Conservation (phyloP, 2,113 vertebrate species). For the Mastomys coucha region DNA sequence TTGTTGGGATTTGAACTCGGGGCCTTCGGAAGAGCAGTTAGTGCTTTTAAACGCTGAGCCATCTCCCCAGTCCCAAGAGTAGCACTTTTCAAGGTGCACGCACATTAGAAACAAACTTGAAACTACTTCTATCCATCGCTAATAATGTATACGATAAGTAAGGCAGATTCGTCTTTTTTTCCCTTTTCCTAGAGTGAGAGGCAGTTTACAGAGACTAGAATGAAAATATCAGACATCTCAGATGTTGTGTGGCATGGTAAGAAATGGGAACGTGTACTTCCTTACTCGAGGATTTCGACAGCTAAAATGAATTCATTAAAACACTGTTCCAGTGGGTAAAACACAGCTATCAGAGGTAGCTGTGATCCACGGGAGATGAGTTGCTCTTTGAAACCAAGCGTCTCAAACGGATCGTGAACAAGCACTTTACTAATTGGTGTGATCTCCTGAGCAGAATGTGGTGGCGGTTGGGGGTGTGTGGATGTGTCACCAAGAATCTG, state of each 20-base stretch:
- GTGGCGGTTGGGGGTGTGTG: rapidly evolving
- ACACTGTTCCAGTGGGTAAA: no score
- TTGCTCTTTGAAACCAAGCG: neutral
- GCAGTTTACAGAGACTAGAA: neutral
- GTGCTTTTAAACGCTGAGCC: no score
- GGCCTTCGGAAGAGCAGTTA: no score
- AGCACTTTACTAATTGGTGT: neutral
- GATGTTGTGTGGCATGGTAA: neutral
- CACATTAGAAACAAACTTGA: neutral
- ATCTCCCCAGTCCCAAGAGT: neutral
- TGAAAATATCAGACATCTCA: neutral
- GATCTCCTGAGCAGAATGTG: neutral
- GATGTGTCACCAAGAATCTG: neutral
- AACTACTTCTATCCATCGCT: neutral
- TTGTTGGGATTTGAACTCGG: no score
- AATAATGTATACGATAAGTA: neutral
- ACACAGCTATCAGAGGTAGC: neutral
- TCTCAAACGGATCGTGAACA: neutral
- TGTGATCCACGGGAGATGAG: neutral
- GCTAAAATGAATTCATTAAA: neutral
- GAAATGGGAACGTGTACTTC: neutral
- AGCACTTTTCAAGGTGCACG: neutral
- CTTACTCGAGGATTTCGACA: neutral
- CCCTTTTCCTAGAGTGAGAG: neutral
- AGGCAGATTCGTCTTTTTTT: neutral